These are phyloP conservation scores for Bactericera cockerelli DNA, from an alignment of 1,140 invertebrate genomes.

Conservation along the genomic window DNA sequence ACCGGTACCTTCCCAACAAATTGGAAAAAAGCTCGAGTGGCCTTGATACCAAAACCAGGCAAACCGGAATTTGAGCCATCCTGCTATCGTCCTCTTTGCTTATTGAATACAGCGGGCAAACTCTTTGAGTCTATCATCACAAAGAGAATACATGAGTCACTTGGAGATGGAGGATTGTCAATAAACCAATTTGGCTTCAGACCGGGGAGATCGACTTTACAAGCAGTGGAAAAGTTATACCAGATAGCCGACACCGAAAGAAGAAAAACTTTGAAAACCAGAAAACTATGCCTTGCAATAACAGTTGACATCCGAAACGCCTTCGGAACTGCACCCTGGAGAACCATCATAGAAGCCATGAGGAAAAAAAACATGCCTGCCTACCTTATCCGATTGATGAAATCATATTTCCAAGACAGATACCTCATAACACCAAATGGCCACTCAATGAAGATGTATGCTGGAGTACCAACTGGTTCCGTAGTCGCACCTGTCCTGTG, in stretches of 20 bases:
- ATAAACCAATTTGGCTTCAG: slow-evolving; percentile 10
- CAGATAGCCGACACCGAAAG: neutral
- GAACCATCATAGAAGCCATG: neutral
- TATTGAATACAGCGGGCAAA: too few species aligned
- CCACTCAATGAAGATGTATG: neutral
- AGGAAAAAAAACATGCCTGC: neutral
- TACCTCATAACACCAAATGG: neutral
- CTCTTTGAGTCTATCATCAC: too few species aligned
- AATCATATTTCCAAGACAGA: neutral
- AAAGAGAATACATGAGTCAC: too few species aligned
- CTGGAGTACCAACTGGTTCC: slow-evolving; percentile 10
- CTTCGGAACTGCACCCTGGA: neutral
- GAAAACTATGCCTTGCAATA: neutral
- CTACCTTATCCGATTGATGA: neutral
- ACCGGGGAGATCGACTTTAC: neutral
- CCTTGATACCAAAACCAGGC: neutral
- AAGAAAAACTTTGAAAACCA: neutral
- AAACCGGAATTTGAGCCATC: too few species aligned
- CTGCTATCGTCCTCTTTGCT: too few species aligned
- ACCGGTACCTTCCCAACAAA: neutral
- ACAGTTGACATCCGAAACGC: neutral
- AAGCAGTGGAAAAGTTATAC: neutral
- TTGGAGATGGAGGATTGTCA: too few species aligned
- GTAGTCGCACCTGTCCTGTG: neutral
- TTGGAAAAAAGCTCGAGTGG: slow-evolving; percentile 4